phyloP scores from a whole-genome alignment of 30 jellyfish, hydroid and myxozoan species.

The Pelagia noctiluca region DNA sequence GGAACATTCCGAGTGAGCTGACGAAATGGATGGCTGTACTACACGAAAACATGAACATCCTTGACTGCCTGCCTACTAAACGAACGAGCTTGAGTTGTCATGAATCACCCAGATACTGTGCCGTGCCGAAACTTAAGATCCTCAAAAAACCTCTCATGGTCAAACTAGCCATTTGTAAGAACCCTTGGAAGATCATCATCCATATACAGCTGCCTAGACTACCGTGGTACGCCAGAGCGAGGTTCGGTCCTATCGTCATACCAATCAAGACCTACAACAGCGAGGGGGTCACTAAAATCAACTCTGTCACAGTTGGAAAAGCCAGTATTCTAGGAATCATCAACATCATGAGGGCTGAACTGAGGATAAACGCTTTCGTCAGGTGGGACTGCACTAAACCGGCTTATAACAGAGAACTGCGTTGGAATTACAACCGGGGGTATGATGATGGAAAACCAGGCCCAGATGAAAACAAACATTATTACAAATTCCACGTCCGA shows the following conservation, averaged over 20 bases:
- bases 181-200: background rate
- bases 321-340: constrained; percentile 45
- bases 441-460: constrained; percentile 58
- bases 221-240: constrained; percentile 79
- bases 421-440: constrained; percentile 6
- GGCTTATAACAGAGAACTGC: background rate
- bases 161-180: background rate
- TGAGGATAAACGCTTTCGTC: constrained; percentile 44
- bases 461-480: constrained; percentile 32
- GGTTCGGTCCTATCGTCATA: constrained; percentile 68
- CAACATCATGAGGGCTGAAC: constrained; percentile 32
- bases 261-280: constrained; percentile 38
- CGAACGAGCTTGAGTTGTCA: background rate
- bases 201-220: constrained; percentile 17
- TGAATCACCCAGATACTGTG: background rate
- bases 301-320: constrained; percentile 34
- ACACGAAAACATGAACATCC: background rate
- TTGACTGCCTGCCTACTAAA: constrained; percentile 6
- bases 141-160: background rate
- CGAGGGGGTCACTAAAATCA: constrained; percentile 66
- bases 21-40: background rate
- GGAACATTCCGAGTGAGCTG: background rate
- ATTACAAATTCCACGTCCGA: constrained; percentile 62
- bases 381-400: constrained; percentile 84
- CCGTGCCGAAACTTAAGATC: background rate